These are phyloP conservation scores for Lithophane semibrunnea DNA, from an alignment of 2,888 invertebrate species.

Conservation along the genomic window DNA sequence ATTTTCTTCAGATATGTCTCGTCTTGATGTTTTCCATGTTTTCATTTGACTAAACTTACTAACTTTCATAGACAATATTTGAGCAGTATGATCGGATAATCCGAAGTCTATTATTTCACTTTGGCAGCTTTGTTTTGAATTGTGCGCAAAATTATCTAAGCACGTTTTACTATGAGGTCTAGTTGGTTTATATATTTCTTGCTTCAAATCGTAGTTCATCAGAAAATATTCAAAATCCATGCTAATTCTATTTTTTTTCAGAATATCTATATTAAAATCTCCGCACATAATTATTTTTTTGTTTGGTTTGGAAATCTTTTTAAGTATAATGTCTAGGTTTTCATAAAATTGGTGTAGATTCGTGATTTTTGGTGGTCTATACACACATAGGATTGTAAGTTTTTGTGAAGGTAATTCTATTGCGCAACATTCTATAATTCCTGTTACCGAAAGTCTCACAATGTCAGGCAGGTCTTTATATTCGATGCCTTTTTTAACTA, in stretches of 20 bases:
- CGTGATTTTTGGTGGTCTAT: not conserved
- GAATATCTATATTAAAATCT: not conserved
- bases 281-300: not conserved
- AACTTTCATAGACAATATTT: too few relatives aligned
- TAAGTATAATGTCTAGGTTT: constrained; percentile 1
- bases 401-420: not conserved
- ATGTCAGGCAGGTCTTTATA: not conserved
- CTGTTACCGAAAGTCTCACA: not conserved
- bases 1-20: not conserved
- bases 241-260: not conserved
- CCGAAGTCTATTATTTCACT: not conserved
- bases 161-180: not conserved
- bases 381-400: not conserved
- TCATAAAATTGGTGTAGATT: not conserved
- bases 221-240: constrained; percentile 4
- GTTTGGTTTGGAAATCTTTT: not conserved
- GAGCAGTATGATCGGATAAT: too few relatives aligned
- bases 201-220: constrained; percentile 1
- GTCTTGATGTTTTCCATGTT: too few relatives aligned
- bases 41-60: too few relatives aligned
- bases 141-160: not conserved
- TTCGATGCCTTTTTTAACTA: not conserved
- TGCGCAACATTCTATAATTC: not conserved
- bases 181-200: not conserved
- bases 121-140: not conserved